Percentiles rank a stretch among this genome's conserved stretches.
These are phyloP conservation scores for Cyphotilapia sp. DNA, from an alignment of 2,113 vertebrate species.

Conservation along the genomic window DNA sequence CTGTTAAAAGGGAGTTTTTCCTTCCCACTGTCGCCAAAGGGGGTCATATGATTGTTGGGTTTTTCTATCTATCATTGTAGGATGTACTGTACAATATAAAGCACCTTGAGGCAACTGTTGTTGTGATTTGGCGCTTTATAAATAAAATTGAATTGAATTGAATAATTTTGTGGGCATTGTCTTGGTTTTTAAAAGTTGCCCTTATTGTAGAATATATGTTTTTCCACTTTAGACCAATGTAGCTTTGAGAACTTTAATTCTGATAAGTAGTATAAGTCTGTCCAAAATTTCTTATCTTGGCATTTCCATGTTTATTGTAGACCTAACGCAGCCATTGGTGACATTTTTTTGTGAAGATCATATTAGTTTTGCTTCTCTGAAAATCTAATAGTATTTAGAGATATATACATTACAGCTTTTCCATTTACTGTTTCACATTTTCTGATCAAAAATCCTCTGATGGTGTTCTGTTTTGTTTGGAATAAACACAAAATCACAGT, in stretches of 20 bases:
- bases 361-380: background rate
- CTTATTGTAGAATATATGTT: background rate
- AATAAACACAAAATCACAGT: background rate
- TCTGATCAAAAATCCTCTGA: background rate
- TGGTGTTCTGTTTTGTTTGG: background rate
- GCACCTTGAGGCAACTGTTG: background rate
- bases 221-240: background rate
- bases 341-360: background rate
- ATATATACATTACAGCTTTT: background rate
- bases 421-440: background rate
- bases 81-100: background rate
- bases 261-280: background rate
- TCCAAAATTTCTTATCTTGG: background rate
- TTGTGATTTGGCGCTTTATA: background rate
- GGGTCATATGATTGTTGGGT: background rate
- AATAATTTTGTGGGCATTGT: background rate
- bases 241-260: background rate
- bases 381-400: background rate
- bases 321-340: background rate
- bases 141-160: background rate
- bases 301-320: background rate
- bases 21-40: background rate
- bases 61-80: background rate
- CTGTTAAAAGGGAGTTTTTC: background rate
- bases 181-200: background rate